Conservation (phyloP, 2,113 vertebrate species). For the Tachuris rubrigastra region DNA sequence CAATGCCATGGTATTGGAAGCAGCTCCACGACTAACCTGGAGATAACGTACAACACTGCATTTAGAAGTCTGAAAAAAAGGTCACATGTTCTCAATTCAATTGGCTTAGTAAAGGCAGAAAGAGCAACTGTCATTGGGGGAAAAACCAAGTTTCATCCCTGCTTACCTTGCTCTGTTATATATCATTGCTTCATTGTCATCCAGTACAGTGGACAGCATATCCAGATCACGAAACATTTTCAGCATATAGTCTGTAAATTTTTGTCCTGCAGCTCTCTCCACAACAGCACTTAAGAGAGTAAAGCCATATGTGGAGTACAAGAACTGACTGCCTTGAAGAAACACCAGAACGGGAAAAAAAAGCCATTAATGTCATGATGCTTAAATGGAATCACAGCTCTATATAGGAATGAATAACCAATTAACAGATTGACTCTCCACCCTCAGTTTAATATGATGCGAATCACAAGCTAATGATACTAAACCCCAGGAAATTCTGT, state of each 20-base stretch:
- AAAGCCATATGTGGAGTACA: constrained; percentile 96
- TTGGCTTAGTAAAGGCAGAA: not conserved
- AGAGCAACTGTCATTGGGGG: not conserved
- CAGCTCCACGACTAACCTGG: not conserved
- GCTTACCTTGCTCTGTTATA: constrained; percentile 95
- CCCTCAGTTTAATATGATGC: not conserved
- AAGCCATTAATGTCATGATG: not conserved
- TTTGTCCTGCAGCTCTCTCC: constrained; percentile 86
- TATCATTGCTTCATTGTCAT: constrained; percentile 92
- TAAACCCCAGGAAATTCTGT: not conserved
- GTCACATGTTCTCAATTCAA: not conserved
- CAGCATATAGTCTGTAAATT: constrained; percentile 90
- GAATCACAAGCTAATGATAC: not conserved
- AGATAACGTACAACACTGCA: not conserved
- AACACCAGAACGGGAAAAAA: not conserved
- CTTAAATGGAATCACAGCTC: not conserved
- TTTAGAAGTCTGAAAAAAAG: not conserved
- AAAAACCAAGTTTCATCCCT: not conserved
- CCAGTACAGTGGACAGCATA: constrained; percentile 90
- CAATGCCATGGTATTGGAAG: not conserved
- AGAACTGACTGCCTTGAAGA: constrained; percentile 86
- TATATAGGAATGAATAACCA: not conserved
- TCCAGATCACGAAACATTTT: constrained; percentile 91
- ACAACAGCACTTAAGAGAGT: constrained; percentile 91
- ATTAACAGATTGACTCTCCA: not conserved